phyloP scores from a whole-genome alignment of 2,797 vertebrate genomes.

The Squalus acanthias region DNA sequence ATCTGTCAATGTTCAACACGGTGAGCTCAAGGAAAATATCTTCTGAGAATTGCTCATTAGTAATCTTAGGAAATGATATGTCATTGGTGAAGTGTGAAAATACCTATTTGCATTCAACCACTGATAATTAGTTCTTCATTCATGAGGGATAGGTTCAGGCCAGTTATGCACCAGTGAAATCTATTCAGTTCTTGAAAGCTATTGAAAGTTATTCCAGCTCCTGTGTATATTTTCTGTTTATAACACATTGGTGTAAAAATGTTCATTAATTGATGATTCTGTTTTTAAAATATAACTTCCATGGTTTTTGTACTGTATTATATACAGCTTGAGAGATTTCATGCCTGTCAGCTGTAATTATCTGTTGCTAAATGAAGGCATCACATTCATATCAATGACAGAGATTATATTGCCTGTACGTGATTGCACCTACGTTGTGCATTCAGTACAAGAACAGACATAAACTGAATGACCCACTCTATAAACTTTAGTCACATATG shows the following conservation, averaged over 20 bases:
- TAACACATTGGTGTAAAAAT: neutral
- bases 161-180: neutral
- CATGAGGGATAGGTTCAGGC: neutral
- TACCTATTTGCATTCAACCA: neutral
- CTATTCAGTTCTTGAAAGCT: neutral
- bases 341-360: neutral
- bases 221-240: neutral
- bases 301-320: neutral
- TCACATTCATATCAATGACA: neutral
- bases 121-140: neutral
- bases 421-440: neutral
- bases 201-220: neutral
- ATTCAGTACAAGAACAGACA: neutral
- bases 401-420: too few relatives aligned
- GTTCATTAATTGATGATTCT: neutral
- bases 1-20: neutral
- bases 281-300: neutral
- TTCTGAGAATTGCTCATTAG: neutral
- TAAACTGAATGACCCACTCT: neutral
- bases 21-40: neutral
- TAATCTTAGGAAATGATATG: neutral
- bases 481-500: neutral
- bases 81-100: constrained; percentile 11
- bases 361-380: neutral
- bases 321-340: neutral